Evolutionary conservation across 2,888 invertebrate species (phyloP).

Genomic region (Sthenelais limicola): DNA sequence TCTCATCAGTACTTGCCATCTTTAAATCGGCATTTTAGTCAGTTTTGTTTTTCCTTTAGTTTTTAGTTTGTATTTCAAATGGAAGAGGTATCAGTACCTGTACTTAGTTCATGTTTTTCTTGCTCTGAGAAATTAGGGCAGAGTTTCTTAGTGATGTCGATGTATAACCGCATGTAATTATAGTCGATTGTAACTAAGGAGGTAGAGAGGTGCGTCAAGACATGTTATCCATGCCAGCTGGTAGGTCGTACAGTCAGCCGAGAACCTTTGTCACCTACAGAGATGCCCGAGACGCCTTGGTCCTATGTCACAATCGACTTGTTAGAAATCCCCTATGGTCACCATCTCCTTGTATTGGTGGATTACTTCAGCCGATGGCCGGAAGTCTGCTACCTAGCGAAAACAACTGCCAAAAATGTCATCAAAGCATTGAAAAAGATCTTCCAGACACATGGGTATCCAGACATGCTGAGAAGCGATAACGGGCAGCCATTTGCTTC

Average conservation of each 20-base stretch:
- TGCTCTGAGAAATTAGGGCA: too few species aligned
- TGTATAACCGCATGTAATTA: too few species aligned
- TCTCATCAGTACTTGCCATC: too few species aligned
- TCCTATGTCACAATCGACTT: constrained; percentile 38
- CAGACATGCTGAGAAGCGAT: constrained; percentile 27
- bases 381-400: constrained; percentile 10
- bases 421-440: constrained; percentile 22
- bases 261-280: constrained; percentile 34
- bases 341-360: constrained; percentile 32
- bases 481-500: constrained; percentile 41
- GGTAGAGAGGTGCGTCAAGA: constrained; percentile 27
- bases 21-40: too few species aligned
- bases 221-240: constrained; percentile 23
- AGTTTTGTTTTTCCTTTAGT: too few species aligned
- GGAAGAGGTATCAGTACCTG: too few species aligned
- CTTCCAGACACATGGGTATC: constrained; percentile 17
- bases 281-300: constrained; percentile 34
- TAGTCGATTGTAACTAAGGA: too few species aligned
- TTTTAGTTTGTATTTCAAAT: too few species aligned
- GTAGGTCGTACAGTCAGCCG: not conserved
- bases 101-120: too few species aligned
- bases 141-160: too few species aligned
- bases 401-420: constrained; percentile 7
- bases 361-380: constrained; percentile 41
- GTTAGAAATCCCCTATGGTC: not conserved